These are phyloP conservation scores for Pseudoatta argentina DNA, from an alignment of 1,140 invertebrate species.

Conservation along the genomic window DNA sequence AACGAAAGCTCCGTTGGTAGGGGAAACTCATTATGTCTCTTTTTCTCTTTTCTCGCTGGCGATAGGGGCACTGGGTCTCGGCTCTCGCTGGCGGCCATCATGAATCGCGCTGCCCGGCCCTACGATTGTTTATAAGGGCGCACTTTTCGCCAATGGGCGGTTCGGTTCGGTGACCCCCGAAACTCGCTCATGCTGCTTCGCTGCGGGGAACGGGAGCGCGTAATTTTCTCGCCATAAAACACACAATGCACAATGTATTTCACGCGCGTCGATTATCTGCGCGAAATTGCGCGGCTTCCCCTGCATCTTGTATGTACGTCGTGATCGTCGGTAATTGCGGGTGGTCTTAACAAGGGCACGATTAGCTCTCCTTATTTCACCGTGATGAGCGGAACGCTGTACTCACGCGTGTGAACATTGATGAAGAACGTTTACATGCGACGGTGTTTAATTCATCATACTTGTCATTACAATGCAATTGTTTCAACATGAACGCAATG, in stretches of 20 bases:
- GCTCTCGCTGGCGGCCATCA: constrained; percentile 80
- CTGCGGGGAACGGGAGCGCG: constrained; percentile 15
- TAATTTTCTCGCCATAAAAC: constrained; percentile 59
- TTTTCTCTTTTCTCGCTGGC: constrained; percentile 70
- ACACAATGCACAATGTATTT: neutral
- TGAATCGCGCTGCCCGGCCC: constrained; percentile 76
- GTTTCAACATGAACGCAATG: neutral
- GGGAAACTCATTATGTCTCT: constrained; percentile 81
- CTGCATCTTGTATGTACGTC: neutral
- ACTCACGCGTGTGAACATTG: neutral
- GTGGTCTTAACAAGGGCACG: constrained; percentile 27
- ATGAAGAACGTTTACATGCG: neutral
- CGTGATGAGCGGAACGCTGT: neutral
- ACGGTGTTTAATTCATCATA: neutral
- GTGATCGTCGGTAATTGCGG: constrained; percentile 36
- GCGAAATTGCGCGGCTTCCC: constrained; percentile 1
- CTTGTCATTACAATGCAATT: neutral
- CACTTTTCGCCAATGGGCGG: constrained; percentile 70
- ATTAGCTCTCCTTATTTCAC: constrained; percentile 41
- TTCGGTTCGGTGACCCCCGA: constrained; percentile 56
- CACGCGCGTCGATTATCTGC: constrained; percentile 28
- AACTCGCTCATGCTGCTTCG: neutral
- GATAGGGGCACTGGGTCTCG: constrained; percentile 73
- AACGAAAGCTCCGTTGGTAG: constrained; percentile 67
- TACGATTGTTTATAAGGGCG: constrained; percentile 77